phyloP scores from a whole-genome alignment of 2,888 invertebrate species.

The Oscheius sp. region DNA sequence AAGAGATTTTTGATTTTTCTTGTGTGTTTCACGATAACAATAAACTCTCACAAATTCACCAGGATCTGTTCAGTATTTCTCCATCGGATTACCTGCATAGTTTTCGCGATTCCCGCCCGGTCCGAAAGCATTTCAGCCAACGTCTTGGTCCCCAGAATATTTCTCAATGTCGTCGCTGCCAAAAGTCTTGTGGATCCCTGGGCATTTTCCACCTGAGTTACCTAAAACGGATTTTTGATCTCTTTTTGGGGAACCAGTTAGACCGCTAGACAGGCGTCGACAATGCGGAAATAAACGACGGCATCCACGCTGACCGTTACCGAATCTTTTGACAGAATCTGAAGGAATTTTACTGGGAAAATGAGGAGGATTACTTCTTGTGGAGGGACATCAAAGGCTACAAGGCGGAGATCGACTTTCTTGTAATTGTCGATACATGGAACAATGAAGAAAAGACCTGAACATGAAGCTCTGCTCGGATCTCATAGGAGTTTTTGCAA shows the following conservation, averaged over 20 bases:
- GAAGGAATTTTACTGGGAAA: no score
- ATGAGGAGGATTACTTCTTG: conserved; percentile 79
- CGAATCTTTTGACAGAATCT: conserved; percentile 81
- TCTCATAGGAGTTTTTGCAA: no score
- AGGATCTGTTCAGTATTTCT: no score
- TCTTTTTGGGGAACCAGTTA: no score
- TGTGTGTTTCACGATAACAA: no score
- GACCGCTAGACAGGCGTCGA: conserved; percentile 80
- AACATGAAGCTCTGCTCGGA: no score
- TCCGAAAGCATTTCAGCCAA: conserved; percentile 96
- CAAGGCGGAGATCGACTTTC: conserved; percentile 90
- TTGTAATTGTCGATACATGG: conserved; percentile 78
- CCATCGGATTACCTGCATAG: conserved; percentile 72
- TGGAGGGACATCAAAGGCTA: conserved; percentile 96
- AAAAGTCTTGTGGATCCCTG: conserved; percentile 75
- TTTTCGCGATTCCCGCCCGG: conserved; percentile 86
- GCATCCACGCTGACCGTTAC: conserved; percentile 98
- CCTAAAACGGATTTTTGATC: no score
- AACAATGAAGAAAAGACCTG: conserved; percentile 79
- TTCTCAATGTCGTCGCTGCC: conserved; percentile 75
- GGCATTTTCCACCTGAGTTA: conserved; percentile 74
- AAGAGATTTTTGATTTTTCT: no score
- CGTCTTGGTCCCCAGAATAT: conserved; percentile 81
- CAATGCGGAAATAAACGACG: conserved; percentile 80
- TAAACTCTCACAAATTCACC: no score